Base-by-base conservation (phyloP, 92 coral and sea anemone species). In the Palythoa heliodiscus region DNA sequence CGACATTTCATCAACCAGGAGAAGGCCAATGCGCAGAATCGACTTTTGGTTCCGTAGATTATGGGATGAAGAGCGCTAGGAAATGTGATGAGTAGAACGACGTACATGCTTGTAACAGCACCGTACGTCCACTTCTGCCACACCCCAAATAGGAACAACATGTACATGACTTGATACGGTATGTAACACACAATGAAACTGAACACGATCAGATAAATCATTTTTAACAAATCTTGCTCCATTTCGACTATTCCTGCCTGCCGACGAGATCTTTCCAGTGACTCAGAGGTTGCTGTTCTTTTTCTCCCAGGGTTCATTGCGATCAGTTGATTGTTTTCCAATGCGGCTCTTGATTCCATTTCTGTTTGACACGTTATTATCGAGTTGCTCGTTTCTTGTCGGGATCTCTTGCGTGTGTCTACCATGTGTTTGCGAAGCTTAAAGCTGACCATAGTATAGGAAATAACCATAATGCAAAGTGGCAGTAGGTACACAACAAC, bases 141-240 rank as follows among this genome's bases (percentile, higher is more conserved):
- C 23, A 47, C 48, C 1, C 58, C 57, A 6, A 80, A 53, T 15
- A 80, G 74, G 37, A 24, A 6, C 43, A 80, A 47, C 60, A 80
- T 1, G 23, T 43, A 43, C 50, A 43, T 43, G 35, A 43, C 50
- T 8, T 43, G 84, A 66, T 80, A 80, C 14, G 84, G 84, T 17
- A 80, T 80, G 61, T 80, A 80, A 29, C 74, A 80, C 58, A 80
- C 25, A 13, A 80, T 64, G 29, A 80, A 80, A 66, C 74, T 80
- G 40, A 80, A 80, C 63, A 80, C 84, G n/a, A 80, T 80, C 19
- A 80, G 61, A 50, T 80, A 80, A 66, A 80, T 80, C 84, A 80
- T 80, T 37, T 80, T 80, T 23, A 80, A 64, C 63, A 80, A 43
- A 11, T 80, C 84, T 25, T 80, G 84, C 84, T 80, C 84, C 84